These are phyloP conservation scores for Chaetorhynchus papuensis DNA, from an alignment of 2,113 vertebrate species.

Conservation along the genomic window DNA sequence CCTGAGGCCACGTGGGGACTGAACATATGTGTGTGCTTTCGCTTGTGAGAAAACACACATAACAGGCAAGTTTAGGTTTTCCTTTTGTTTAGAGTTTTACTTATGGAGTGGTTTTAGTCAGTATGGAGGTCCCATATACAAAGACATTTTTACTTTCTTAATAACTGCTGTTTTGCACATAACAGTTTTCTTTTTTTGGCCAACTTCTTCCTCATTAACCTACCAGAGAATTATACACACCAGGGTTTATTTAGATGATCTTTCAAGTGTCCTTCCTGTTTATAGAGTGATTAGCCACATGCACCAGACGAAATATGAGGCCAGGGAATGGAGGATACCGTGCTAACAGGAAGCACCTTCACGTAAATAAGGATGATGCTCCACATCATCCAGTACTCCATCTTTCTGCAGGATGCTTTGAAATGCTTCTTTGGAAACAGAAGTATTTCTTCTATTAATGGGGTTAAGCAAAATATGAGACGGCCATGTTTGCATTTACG, in stretches of 20 bases:
- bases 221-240: not conserved
- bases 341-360: slow-evolving; percentile 43
- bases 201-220: not conserved
- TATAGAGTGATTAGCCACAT: not conserved
- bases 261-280: slow-evolving; percentile 55
- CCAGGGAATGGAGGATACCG: not conserved
- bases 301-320: not conserved
- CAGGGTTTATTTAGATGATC: slow-evolving; percentile 41
- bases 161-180: not conserved
- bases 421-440: not conserved
- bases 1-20: not conserved
- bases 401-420: not conserved
- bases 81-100: not conserved
- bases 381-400: not conserved
- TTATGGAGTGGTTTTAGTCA: not conserved
- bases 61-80: not conserved
- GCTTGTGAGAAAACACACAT: not conserved
- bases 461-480: not conserved
- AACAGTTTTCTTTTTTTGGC: not conserved
- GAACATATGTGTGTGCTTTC: not conserved
- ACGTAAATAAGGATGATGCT: not conserved
- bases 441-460: not conserved
- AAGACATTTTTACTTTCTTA: not conserved
- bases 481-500: not conserved
- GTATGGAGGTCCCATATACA: not conserved